Evolutionary conservation across 1,140 invertebrate genomes (phyloP).

Genomic region (Bombus vancouverensis): DNA sequence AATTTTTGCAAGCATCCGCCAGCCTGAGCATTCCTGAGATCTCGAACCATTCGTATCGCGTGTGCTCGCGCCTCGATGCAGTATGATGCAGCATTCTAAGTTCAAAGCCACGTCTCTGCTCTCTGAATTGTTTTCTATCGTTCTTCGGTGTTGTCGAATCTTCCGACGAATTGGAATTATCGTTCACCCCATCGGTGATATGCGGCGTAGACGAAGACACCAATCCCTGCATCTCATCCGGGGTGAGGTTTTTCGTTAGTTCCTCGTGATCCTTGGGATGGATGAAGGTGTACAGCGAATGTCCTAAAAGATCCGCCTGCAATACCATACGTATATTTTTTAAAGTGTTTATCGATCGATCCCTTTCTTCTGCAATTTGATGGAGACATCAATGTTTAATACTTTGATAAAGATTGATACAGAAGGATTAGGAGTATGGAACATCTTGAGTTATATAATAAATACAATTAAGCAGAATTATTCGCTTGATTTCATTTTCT

Average conservation of each 20-base stretch:
- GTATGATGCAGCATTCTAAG: conserved; percentile 83
- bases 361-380: not conserved
- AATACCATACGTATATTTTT: conserved; percentile 51
- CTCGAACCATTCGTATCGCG: conserved; percentile 84
- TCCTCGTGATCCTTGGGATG: conserved; percentile 90
- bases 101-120: conserved; percentile 84
- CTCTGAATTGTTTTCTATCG: conserved; percentile 62
- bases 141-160: conserved; percentile 75
- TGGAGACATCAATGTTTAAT: not conserved
- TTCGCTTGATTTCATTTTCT: not conserved
- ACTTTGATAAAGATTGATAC: not conserved
- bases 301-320: conserved; percentile 92
- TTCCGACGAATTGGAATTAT: conserved; percentile 77
- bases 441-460: not conserved
- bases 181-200: conserved; percentile 74
- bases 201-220: conserved; percentile 68
- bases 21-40: conserved; percentile 82
- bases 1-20: conserved; percentile 70
- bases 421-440: not conserved
- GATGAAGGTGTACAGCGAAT: conserved; percentile 90
- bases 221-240: conserved; percentile 77
- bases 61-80: conserved; percentile 82
- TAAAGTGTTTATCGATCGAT: not conserved
- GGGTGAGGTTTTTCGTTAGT: conserved; percentile 87
- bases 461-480: not conserved